Conservation (phyloP, 2,113 vertebrate genomes). For the Perca flavescens region DNA sequence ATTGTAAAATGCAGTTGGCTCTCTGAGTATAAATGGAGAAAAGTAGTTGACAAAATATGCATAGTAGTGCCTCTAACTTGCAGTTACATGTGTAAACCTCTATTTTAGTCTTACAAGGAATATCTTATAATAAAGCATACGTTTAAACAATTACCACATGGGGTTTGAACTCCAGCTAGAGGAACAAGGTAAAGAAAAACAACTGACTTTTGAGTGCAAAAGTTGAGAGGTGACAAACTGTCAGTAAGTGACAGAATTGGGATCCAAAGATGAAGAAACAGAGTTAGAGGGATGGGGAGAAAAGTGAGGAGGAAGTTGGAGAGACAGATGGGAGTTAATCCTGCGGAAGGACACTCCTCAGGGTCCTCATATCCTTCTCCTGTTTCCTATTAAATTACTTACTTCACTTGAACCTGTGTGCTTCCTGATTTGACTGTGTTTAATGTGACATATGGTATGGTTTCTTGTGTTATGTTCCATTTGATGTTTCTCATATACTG, state of each 20-base stretch:
- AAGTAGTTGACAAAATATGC: neutral
- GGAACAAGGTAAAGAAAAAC: neutral
- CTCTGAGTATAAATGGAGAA: neutral
- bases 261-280: constrained; percentile 25
- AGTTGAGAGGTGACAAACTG: constrained; percentile 2
- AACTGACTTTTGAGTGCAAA: constrained; percentile 1
- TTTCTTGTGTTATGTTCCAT: constrained; percentile 19
- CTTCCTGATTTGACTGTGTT: constrained; percentile 33
- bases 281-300: constrained; percentile 10
- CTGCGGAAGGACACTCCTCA: constrained; percentile 46
- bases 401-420: constrained; percentile 28
- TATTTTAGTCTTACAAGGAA: constrained; percentile 6
- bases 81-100: neutral
- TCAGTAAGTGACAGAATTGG: constrained; percentile 9
- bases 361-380: constrained; percentile 54
- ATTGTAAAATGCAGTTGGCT: neutral
- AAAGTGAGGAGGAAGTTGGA: constrained; percentile 51
- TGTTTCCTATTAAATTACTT: constrained; percentile 58
- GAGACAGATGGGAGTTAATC: constrained; percentile 59
- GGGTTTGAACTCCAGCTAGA: neutral
- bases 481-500: neutral
- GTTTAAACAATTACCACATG: neutral
- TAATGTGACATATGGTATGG: constrained; percentile 5
- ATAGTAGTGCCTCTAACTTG: neutral
- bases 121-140: neutral